These are phyloP conservation scores for Drosophila longiperda DNA, from an alignment of 2,888 invertebrate genomes.

Conservation along the genomic window DNA sequence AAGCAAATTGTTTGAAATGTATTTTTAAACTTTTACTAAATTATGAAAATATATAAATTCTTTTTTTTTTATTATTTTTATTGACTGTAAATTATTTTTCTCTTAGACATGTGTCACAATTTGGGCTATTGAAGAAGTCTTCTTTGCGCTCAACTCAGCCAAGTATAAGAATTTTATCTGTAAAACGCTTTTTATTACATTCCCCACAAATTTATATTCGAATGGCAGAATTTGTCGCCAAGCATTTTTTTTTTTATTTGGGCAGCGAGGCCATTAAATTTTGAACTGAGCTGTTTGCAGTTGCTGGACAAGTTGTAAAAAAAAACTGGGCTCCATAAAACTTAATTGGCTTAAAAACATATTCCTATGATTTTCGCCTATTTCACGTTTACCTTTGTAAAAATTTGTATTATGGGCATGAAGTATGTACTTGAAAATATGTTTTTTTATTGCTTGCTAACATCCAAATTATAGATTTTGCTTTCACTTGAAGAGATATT, in stretches of 20 bases:
- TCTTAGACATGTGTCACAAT: not conserved
- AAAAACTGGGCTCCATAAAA: constrained; percentile 46
- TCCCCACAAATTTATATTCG: not conserved
- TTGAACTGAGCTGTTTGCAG: constrained; percentile 8
- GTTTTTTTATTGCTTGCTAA: not conserved
- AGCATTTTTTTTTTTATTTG: constrained; percentile 17
- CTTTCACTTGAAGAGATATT: no score
- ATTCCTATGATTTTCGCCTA: constrained; percentile 10
- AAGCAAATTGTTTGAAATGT: not conserved
- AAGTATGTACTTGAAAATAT: not conserved
- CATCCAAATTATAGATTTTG: not conserved
- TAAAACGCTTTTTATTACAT: constrained; percentile 19
- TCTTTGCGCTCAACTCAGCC: not conserved
- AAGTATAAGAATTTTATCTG: constrained; percentile 11
- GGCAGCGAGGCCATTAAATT: constrained; percentile 17
- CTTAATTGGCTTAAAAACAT: constrained; percentile 54
- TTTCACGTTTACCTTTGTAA: not conserved
- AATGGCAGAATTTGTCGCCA: constrained; percentile 13
- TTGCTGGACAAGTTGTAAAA: constrained; percentile 5
- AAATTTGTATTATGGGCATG: not conserved
- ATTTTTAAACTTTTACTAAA: no score
- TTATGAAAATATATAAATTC: no score
- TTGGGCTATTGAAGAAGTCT: not conserved
- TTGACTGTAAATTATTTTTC: not conserved
- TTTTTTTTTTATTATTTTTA: not conserved